phyloP scores from a whole-genome alignment of 1,140 invertebrate genomes.

The Solenopsis invicta region DNA sequence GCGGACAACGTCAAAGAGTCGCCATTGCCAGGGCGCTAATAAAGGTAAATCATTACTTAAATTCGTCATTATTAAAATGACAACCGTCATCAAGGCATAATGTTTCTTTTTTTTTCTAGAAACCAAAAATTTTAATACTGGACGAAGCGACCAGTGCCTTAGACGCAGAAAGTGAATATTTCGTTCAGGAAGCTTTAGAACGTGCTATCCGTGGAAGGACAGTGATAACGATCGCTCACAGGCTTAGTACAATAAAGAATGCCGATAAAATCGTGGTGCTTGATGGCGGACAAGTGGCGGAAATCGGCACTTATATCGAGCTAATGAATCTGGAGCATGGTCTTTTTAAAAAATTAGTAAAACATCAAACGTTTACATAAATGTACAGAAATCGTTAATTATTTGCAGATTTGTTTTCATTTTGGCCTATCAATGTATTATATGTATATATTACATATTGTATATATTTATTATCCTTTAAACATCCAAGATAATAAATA shows the following conservation, averaged over 20 bases:
- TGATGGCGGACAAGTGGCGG: conserved; percentile 93
- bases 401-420: neutral
- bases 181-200: conserved; percentile 95
- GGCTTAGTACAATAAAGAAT: conserved; percentile 96
- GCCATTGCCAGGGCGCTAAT: conserved; percentile 97
- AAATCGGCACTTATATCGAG: conserved; percentile 93
- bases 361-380: conserved; percentile 89
- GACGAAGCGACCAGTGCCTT: conserved; percentile 97
- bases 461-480: conserved; percentile 43
- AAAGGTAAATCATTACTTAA: conserved; percentile 87
- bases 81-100: neutral
- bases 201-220: conserved; percentile 94
- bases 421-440: conserved; percentile 32
- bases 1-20: conserved; percentile 95
- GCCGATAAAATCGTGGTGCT: conserved; percentile 97
- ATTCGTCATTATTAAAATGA: neutral
- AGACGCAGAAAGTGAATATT: conserved; percentile 95
- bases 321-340: conserved; percentile 89
- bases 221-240: conserved; percentile 96
- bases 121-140: conserved; percentile 94
- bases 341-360: conserved; percentile 89
- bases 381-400: neutral
- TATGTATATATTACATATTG: conserved; percentile 44
- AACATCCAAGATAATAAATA: conserved; percentile 37
- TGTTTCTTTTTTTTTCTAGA: conserved; percentile 86